Evolutionary conservation across 2,888 invertebrate genomes (phyloP).

Genomic region (Erannis defoliaria): DNA sequence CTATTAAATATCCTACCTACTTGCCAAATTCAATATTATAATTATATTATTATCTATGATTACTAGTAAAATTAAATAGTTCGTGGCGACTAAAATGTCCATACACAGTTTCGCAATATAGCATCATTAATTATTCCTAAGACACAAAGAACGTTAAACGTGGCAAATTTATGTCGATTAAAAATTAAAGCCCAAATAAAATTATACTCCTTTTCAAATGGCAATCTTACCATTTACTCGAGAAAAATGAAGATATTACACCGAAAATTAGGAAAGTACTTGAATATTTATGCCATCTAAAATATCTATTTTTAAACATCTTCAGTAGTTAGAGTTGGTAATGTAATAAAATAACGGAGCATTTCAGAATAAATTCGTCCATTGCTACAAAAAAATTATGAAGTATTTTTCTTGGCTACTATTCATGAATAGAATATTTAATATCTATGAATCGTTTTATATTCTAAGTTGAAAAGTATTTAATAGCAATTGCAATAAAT

Average conservation of each 20-base stretch:
- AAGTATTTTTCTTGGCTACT: slow-evolving; percentile 69
- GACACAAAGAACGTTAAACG: background rate
- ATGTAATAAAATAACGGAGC: slow-evolving; percentile 53
- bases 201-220: slow-evolving; percentile 1
- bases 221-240: background rate
- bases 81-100: background rate
- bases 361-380: slow-evolving; percentile 60
- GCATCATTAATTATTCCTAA: background rate
- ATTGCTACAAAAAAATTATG: slow-evolving; percentile 60
- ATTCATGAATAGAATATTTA: slow-evolving; percentile 61
- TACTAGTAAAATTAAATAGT: too few species aligned
- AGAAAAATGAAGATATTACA: background rate
- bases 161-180: background rate
- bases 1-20: too few species aligned
- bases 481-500: too few species aligned
- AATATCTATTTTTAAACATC: slow-evolving; percentile 1
- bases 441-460: slow-evolving; percentile 17
- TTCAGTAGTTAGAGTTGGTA: slow-evolving; percentile 23
- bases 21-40: too few species aligned
- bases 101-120: background rate
- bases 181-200: slow-evolving; percentile 1
- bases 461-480: background rate
- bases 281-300: background rate
- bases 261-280: background rate
- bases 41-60: too few species aligned